These are phyloP conservation scores for Phyllotreta striolata DNA, from an alignment of 2,888 invertebrate genomes.

Conservation along the genomic window DNA sequence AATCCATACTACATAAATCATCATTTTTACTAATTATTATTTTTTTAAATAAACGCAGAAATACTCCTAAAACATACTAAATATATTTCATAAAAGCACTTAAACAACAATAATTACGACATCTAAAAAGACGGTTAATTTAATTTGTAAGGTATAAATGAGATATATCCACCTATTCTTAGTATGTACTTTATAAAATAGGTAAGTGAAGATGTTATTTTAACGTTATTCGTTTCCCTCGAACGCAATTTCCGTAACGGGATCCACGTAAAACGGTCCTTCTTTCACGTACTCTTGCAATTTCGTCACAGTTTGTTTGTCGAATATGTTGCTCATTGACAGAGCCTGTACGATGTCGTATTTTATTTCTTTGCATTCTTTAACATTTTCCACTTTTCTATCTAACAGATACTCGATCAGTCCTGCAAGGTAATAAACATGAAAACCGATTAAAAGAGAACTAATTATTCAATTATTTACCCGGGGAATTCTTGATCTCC, in stretches of 20 bases:
- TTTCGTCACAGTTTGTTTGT: slow-evolving; percentile 67
- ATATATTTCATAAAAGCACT: no score
- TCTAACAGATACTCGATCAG: slow-evolving; percentile 82
- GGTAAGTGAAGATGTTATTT: no score
- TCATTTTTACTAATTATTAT: no score
- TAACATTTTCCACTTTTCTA: slow-evolving; percentile 72
- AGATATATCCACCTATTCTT: no score
- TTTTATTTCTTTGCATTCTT: slow-evolving; percentile 78
- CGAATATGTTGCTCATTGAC: slow-evolving; percentile 67
- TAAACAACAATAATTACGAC: no score
- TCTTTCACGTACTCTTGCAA: slow-evolving; percentile 76
- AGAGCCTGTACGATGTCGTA: slow-evolving; percentile 75
- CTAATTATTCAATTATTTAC: slow-evolving; percentile 58
- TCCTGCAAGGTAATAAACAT: slow-evolving; percentile 62
- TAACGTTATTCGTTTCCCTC: slow-evolving; percentile 66
- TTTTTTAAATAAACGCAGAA: no score
- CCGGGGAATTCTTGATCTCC: slow-evolving; percentile 74
- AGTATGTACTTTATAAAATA: no score
- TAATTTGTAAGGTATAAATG: no score
- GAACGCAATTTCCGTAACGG: slow-evolving; percentile 76
- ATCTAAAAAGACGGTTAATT: no score
- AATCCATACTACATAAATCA: no score
- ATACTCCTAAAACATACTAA: no score
- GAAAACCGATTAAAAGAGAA: background rate
- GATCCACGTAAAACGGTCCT: slow-evolving; percentile 80